Conservation (phyloP, 2,888 invertebrate genomes). For the Ichneumoninae sp. region DNA sequence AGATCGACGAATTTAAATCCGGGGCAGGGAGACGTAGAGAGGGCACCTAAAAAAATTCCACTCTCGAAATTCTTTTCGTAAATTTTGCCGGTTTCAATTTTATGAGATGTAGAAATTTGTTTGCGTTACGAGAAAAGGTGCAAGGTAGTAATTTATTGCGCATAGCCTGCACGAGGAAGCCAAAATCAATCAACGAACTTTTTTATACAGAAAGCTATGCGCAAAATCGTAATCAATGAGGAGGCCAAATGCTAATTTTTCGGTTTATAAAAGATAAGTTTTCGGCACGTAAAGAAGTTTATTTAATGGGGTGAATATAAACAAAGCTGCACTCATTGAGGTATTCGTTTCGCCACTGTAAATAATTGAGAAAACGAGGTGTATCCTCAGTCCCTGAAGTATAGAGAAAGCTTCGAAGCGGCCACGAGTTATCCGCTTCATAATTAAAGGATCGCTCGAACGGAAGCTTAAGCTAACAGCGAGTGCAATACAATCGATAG, state of each 20-base stretch:
- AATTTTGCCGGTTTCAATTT: background rate
- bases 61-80: conserved; percentile 13
- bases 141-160: too few species aligned
- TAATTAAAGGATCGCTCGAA: background rate
- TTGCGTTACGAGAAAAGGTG: too few species aligned
- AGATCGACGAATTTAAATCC: conserved; percentile 14
- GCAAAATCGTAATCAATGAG: too few species aligned
- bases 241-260: too few species aligned
- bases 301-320: background rate
- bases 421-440: background rate
- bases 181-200: too few species aligned
- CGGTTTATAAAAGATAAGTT: too few species aligned
- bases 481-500: background rate
- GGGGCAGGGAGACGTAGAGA: background rate
- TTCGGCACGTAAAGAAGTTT: background rate
- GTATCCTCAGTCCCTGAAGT: background rate
- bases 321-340: background rate
- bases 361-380: conserved; percentile 3
- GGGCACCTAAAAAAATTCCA: conserved; percentile 35
- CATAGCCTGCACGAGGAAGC: too few species aligned
- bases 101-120: too few species aligned
- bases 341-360: background rate
- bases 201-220: too few species aligned
- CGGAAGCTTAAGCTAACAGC: background rate
- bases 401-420: background rate